Evolutionary conservation across 2,888 invertebrate genomes (phyloP), one percentile per base, ranked within the genome.

Genomic region (Tipula confusa): DNA sequence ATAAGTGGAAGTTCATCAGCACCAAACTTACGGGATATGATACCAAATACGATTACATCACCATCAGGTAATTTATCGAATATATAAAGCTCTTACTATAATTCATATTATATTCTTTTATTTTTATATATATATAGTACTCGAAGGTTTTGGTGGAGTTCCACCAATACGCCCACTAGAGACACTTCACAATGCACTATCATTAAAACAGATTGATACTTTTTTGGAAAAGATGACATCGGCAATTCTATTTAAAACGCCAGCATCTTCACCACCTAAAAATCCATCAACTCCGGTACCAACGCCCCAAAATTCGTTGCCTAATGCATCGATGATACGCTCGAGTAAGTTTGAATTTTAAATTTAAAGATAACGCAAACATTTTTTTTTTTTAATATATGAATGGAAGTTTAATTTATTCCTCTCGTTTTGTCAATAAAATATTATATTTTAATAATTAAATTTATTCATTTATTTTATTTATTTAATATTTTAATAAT

Each of bases 141-240:
- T 95, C 88, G 95, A 95, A 90, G 96, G 96, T 36, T 96, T 96
- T 89, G 96, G 96, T 85, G 96, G 96, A 84, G 98, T 98, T 85
- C 99, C 99, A 29, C 96, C 98, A 0, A 97, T 99, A 86, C 94
- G 98, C 36, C 98, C 98, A 1, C 90, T 99, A 89, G 99, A 99
- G 91, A 99, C 99, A 3, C 91, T 99, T 84, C 99, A 99, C 92
- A 99, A 99, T 90, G 97, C 98, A 82, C 91, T 99, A 86, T 98
- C 98, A 83, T 91, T 98, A 87, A 93, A 95, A 79, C 97, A 98
- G 89, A 91, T 99, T 87, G 98, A 98, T 89, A 91, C 91, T 80
- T 99, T 98, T 90, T 91, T 99, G 89, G 96, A 96, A 87, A 93
- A 94, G 86, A 96, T 97, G 92, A 95, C 96, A 15, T 91, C 93